Conservation (phyloP, 2,113 vertebrate species). For the Leuciscus idus region DNA sequence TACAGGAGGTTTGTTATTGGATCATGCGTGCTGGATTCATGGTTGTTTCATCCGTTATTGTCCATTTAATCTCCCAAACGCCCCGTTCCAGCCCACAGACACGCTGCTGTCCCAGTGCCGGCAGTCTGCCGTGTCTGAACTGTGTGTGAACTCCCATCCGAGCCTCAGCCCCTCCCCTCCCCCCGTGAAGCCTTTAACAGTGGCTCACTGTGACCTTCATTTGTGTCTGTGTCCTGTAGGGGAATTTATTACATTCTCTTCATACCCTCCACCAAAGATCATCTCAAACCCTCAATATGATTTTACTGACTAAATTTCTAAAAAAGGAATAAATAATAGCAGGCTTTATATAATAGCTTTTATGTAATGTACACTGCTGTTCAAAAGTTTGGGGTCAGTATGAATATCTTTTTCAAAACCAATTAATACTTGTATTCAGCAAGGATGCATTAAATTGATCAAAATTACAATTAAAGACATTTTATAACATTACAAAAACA, state of each 20-base stretch:
- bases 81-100: neutral
- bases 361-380: neutral
- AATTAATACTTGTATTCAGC: neutral
- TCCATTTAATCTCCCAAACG: constrained; percentile 2
- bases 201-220: constrained; percentile 15
- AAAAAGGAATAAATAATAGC: neutral
- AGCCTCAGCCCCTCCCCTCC: neutral
- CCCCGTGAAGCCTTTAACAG: neutral
- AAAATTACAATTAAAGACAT: neutral
- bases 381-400: neutral
- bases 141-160: constrained; percentile 11
- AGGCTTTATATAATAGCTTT: neutral
- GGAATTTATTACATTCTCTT: neutral
- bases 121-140: constrained; percentile 33
- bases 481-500: neutral
- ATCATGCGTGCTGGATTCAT: constrained; percentile 12
- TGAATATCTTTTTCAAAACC: neutral
- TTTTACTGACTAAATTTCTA: neutral
- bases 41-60: constrained; percentile 7
- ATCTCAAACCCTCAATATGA: no score
- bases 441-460: neutral
- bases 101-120: neutral
- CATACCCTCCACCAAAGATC: neutral
- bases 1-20: constrained; percentile 66
- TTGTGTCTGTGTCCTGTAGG: neutral